Percentiles rank a stretch among this genome's conserved stretches.
Evolutionary conservation across 2,888 invertebrate species (phyloP).

Genomic region (Shargacucullia verbasci): DNA sequence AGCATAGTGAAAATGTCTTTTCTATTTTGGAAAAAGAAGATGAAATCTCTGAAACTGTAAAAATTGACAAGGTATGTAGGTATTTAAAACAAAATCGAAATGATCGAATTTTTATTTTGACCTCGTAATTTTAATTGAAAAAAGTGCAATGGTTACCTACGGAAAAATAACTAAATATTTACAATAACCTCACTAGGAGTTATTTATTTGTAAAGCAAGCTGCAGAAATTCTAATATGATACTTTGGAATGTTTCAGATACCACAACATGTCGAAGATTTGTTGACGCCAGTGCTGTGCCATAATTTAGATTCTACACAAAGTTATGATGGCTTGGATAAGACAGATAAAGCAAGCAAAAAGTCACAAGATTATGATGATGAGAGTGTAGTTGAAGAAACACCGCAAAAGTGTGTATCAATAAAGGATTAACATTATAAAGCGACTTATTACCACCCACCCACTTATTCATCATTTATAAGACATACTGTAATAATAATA

Average conservation of each 20-base stretch:
- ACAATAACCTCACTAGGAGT: too few relatives aligned
- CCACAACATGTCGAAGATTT: constrained; percentile 62
- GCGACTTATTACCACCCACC: too few relatives aligned
- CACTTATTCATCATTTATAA: too few relatives aligned
- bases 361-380: constrained; percentile 71
- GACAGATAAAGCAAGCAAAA: constrained; percentile 41
- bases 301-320: constrained; percentile 54
- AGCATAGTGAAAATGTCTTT: constrained; percentile 82
- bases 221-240: background rate
- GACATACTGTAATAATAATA: background rate
- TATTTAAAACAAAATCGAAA: too few relatives aligned
- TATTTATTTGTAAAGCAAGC: too few relatives aligned
- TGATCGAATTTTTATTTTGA: too few relatives aligned
- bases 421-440: too few relatives aligned
- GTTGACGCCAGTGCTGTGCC: constrained; percentile 68
- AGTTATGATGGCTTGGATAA: constrained; percentile 32
- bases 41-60: constrained; percentile 47
- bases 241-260: constrained; percentile 44
- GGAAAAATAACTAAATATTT: too few relatives aligned
- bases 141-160: too few relatives aligned
- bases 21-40: constrained; percentile 72
- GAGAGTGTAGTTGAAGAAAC: constrained; percentile 84
- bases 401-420: constrained; percentile 77
- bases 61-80: constrained; percentile 63
- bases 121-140: too few relatives aligned